Conservation (phyloP, 2,113 vertebrate genomes). For the Sinocyclocheilus anophthalmus region DNA sequence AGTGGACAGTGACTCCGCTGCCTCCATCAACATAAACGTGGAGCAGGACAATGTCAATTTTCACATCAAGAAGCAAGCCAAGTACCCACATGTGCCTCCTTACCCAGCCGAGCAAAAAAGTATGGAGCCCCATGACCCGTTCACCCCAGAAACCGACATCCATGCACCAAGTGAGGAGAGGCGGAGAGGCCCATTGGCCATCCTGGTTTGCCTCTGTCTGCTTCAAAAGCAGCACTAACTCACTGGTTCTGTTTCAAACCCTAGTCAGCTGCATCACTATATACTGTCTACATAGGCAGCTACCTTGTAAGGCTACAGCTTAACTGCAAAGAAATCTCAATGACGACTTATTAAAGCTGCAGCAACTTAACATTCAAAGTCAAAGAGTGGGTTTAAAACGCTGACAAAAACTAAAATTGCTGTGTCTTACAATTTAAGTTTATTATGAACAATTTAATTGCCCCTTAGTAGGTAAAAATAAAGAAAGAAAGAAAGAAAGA, state of each 20-base stretch:
- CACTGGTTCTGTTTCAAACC: slow-evolving; percentile 38
- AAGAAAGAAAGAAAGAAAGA: neutral
- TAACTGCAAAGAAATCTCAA: neutral
- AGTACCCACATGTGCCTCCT: slow-evolving; percentile 93
- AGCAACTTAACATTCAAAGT: neutral
- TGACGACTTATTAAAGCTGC: neutral
- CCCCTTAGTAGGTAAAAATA: neutral
- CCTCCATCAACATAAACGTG: slow-evolving; percentile 98
- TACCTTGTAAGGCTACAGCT: neutral
- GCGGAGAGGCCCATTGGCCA: slow-evolving; percentile 46
- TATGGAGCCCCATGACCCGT: slow-evolving; percentile 67
- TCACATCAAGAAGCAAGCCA: slow-evolving; percentile 99
- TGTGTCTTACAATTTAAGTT: neutral
- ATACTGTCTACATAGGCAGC: neutral
- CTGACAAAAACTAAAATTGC: too few relatives aligned
- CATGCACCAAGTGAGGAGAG: slow-evolving; percentile 61
- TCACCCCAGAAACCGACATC: slow-evolving; percentile 58
- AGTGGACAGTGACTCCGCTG: slow-evolving; percentile 96
- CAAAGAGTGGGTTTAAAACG: neutral
- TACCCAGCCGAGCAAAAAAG: slow-evolving; percentile 94
- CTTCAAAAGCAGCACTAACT: slow-evolving; percentile 47
- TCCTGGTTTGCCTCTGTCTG: slow-evolving; percentile 41
- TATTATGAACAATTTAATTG: too few relatives aligned
- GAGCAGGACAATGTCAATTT: slow-evolving; percentile 99
- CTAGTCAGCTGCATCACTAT: neutral